phyloP scores from a whole-genome alignment of 2,888 invertebrate species.

The Margaritifera margaritifera region DNA sequence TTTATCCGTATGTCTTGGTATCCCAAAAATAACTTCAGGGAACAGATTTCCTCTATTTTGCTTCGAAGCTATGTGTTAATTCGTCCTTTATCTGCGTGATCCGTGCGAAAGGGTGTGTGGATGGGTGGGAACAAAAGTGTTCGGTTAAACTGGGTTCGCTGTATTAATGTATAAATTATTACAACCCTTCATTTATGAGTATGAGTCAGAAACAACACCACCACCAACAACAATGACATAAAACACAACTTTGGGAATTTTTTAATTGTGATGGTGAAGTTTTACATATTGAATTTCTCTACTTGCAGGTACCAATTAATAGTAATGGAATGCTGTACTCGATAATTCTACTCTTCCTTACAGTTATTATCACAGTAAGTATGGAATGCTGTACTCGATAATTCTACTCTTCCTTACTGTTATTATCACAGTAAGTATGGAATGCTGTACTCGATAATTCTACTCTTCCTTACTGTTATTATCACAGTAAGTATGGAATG shows the following conservation, averaged over 20 bases:
- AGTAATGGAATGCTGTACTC: constrained; percentile 72
- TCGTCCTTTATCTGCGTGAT: too few species aligned
- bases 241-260: not conserved
- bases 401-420: not conserved
- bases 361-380: constrained; percentile 68
- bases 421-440: not conserved
- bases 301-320: constrained; percentile 65
- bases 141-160: too few species aligned
- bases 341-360: constrained; percentile 71
- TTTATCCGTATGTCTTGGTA: too few species aligned
- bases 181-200: too few species aligned
- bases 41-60: too few species aligned
- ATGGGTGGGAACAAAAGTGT: too few species aligned
- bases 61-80: too few species aligned
- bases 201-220: too few species aligned
- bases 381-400: not conserved
- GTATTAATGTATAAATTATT: too few species aligned
- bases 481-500: constrained; percentile 50
- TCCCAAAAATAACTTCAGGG: too few species aligned
- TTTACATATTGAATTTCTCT: not conserved
- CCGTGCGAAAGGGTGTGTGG: too few species aligned
- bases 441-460: not conserved
- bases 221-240: not conserved
- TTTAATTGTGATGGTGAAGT: not conserved
- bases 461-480: not conserved